Evolutionary conservation across 2,113 vertebrate species (phyloP).

Genomic region (Cyprinodon variegatus): DNA sequence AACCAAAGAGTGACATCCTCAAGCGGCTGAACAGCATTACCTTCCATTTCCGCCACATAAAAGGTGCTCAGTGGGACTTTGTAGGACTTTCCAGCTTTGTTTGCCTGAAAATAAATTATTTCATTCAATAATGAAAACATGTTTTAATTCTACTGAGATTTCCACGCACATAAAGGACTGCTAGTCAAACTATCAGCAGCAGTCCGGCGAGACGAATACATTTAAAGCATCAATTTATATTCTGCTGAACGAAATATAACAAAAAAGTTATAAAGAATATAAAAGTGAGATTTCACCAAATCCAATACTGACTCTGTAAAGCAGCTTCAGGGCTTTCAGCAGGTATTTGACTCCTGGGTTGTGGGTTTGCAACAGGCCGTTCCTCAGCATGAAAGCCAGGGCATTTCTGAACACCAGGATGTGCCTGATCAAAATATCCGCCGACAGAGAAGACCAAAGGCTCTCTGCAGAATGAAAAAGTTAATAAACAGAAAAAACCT

Average conservation of each 20-base stretch:
- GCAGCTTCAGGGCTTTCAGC: constrained; percentile 67
- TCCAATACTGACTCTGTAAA: constrained; percentile 66
- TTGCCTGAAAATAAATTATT: constrained; percentile 59
- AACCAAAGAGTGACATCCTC: constrained; percentile 38
- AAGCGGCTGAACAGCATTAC: fast-evolving
- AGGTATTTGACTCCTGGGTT: constrained; percentile 52
- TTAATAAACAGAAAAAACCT: background rate
- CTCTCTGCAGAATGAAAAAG: constrained; percentile 39
- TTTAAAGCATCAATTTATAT: background rate
- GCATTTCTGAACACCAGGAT: constrained; percentile 72
- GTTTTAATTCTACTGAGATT: background rate
- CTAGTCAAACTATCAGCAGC: background rate
- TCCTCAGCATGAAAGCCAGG: constrained; percentile 65
- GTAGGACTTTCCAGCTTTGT: constrained; percentile 63
- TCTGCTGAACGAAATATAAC: too few species aligned
- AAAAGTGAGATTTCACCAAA: background rate
- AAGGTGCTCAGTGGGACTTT: constrained; percentile 74
- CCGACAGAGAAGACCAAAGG: constrained; percentile 62
- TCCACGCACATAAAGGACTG: background rate
- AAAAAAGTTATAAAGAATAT: background rate
- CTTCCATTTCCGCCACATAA: constrained; percentile 64
- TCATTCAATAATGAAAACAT: background rate
- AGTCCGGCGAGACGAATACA: background rate
- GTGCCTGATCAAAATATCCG: constrained; percentile 57
- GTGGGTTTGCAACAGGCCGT: constrained; percentile 29